Percentiles rank a stretch among this genome's conserved stretches.
Evolutionary conservation across 2,888 invertebrate genomes (phyloP).

Genomic region (Nemotelus pantherinus): DNA sequence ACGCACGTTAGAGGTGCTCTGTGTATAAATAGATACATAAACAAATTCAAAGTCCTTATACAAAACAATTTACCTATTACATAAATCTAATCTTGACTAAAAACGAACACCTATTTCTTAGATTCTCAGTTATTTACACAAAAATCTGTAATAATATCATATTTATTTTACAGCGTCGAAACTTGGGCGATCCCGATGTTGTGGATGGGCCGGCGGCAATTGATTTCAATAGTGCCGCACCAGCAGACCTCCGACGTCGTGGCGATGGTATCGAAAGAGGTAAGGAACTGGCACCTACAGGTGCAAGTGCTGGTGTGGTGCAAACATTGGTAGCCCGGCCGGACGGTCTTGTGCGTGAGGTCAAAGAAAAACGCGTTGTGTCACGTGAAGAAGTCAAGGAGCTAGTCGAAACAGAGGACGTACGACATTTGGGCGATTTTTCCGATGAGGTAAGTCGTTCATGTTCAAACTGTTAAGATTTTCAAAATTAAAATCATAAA

Average conservation of each 20-base stretch:
- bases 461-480: no score
- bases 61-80: no score
- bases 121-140: no score
- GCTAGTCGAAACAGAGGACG: constrained; percentile 84
- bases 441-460: constrained; percentile 81
- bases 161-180: constrained; percentile 63
- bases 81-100: no score
- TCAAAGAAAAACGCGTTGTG: constrained; percentile 79
- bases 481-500: no score
- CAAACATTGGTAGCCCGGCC: constrained; percentile 71
- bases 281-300: constrained; percentile 26
- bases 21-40: no score
- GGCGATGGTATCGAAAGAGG: constrained; percentile 18
- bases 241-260: neutral
- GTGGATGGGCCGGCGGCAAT: constrained; percentile 54
- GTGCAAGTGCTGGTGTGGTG: constrained; percentile 55
- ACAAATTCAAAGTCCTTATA: no score
- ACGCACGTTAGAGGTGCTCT: no score
- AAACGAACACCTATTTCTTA: no score
- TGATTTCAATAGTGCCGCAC: constrained; percentile 39
- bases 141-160: no score
- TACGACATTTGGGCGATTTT: constrained; percentile 83
- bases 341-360: constrained; percentile 82
- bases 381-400: constrained; percentile 86
- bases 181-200: constrained; percentile 64